Evolutionary conservation across 1,140 invertebrate species (phyloP).

Genomic region (Linepithema humile): DNA sequence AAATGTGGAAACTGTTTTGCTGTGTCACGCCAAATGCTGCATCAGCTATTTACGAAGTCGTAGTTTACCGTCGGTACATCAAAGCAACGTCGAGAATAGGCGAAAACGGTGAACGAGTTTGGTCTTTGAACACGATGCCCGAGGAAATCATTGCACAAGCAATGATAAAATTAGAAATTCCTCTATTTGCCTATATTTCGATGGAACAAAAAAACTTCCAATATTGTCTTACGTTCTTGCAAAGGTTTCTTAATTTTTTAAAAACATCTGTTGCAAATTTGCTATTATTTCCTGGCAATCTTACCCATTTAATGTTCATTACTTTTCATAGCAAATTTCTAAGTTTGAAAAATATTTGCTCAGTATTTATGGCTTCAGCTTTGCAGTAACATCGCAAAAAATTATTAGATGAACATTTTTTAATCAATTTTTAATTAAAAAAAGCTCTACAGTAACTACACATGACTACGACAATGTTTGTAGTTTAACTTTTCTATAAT

Average conservation of each 20-base stretch:
- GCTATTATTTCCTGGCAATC: too few relatives aligned
- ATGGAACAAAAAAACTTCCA: background rate
- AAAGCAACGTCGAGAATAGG: conserved; percentile 19
- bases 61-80: conserved; percentile 4
- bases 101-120: conserved; percentile 1
- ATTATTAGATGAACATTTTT: too few relatives aligned
- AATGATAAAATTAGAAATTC: background rate
- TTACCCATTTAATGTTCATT: too few relatives aligned
- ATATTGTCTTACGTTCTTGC: background rate
- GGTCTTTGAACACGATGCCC: conserved; percentile 2
- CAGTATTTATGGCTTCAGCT: too few relatives aligned
- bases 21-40: background rate
- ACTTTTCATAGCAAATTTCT: too few relatives aligned
- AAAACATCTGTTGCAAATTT: background rate
- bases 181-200: background rate
- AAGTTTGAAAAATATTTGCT: too few relatives aligned
- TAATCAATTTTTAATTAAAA: too few relatives aligned
- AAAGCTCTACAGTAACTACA: too few relatives aligned
- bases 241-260: background rate
- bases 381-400: too few relatives aligned
- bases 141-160: background rate
- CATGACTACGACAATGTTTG: too few relatives aligned
- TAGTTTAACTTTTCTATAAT: too few relatives aligned
- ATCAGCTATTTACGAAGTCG: conserved; percentile 4
- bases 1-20: background rate